Evolutionary conservation across 1,140 invertebrate genomes (phyloP).

Genomic region (Berghia stephanieae): DNA sequence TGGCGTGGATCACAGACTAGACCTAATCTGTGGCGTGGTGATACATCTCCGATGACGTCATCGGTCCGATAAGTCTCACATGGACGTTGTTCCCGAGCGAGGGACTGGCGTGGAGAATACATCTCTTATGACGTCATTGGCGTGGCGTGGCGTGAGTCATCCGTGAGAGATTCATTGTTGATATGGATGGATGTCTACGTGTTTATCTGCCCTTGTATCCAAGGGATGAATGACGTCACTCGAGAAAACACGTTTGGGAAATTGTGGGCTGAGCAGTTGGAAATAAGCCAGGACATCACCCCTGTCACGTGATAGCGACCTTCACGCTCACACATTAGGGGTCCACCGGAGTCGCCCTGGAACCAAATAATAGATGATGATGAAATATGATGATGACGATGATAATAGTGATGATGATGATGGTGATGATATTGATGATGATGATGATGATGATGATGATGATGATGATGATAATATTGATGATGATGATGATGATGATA

Average conservation of each 20-base stretch:
- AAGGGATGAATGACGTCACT: constrained; percentile 87
- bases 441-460: not conserved
- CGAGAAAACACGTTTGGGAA: constrained; percentile 83
- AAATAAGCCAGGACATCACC: constrained; percentile 91
- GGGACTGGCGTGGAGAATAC: no score
- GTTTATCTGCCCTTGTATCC: constrained; percentile 75
- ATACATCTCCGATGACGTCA: no score
- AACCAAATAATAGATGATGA: not conserved
- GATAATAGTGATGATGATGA: not conserved
- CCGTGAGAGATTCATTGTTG: no score
- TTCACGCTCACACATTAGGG: constrained; percentile 75
- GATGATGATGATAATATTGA: not conserved
- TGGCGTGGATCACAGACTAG: no score
- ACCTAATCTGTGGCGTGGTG: no score
- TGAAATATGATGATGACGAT: not conserved
- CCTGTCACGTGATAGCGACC: constrained; percentile 74
- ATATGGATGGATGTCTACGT: no score
- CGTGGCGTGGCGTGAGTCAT: no score
- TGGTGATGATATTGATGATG: not conserved
- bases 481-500: no score
- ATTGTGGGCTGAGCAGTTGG: constrained; percentile 83
- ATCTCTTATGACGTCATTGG: no score
- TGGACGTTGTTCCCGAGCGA: no score
- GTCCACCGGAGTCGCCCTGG: constrained; percentile 72
- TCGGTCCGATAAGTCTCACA: no score